A percentile compares a stretch with the other conserved stretches of the same genome.
Evolutionary conservation across 2,113 vertebrate species (phyloP).

Genomic region (Phocoena phocoena): DNA sequence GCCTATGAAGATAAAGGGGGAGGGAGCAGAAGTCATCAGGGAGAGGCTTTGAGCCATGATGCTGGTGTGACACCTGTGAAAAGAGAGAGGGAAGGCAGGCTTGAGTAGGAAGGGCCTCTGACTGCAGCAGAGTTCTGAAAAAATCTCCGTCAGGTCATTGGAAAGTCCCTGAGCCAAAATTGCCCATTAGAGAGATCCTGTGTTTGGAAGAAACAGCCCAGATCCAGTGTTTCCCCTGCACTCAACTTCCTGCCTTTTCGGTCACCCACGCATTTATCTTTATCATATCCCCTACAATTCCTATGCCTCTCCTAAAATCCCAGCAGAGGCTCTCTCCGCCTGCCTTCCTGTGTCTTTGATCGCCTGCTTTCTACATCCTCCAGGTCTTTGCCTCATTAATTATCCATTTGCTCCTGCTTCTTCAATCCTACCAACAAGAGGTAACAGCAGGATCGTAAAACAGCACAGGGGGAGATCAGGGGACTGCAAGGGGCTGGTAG

Average conservation of each 20-base stretch:
- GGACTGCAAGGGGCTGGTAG: neutral
- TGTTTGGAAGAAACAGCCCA: neutral
- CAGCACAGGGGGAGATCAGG: neutral
- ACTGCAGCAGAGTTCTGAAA: neutral
- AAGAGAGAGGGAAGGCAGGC: neutral
- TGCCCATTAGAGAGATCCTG: neutral
- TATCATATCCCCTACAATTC: too few relatives aligned
- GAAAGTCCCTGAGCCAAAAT: neutral
- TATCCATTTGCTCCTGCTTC: neutral
- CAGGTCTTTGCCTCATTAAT: neutral
- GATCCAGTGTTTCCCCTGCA: neutral
- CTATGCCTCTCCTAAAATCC: neutral
- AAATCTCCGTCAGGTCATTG: neutral
- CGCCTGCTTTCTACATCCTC: neutral
- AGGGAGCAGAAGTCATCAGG: neutral
- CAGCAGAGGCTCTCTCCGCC: neutral
- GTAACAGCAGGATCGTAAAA: neutral
- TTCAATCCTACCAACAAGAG: neutral
- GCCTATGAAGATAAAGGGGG: neutral
- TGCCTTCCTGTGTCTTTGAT: neutral
- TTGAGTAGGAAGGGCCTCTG: neutral
- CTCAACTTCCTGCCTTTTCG: neutral
- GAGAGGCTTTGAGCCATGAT: fast-evolving
- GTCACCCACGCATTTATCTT: fast-evolving
- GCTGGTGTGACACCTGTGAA: neutral